Conservation (phyloP, 2,113 vertebrate species). For the Halcyon senegalensis region DNA sequence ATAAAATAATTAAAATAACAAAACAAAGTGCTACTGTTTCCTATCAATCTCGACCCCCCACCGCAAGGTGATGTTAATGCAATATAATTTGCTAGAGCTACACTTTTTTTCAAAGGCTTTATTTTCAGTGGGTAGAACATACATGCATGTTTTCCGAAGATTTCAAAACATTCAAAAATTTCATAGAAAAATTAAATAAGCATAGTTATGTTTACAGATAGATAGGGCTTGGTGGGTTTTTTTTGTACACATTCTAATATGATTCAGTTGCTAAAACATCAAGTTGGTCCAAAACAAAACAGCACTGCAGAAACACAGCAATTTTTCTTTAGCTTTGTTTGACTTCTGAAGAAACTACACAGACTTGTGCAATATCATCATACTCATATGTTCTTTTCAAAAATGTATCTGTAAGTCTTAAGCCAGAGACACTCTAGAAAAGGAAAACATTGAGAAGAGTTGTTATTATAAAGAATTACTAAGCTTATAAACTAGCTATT, state of each 20-base stretch:
- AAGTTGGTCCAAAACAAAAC: slow-evolving; percentile 69
- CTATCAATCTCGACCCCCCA: background rate
- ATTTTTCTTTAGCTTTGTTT: slow-evolving; percentile 77
- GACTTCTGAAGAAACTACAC: slow-evolving; percentile 89
- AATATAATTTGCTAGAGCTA: background rate
- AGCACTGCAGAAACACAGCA: background rate
- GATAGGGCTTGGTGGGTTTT: background rate
- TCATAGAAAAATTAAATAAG: slow-evolving; percentile 57
- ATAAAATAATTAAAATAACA: background rate
- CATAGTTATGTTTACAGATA: background rate
- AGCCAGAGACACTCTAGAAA: slow-evolving; percentile 91
- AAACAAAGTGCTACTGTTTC: background rate
- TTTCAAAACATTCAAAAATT: slow-evolving; percentile 39
- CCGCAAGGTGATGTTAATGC: background rate
- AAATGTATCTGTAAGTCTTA: slow-evolving; percentile 94
- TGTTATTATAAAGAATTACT: background rate
- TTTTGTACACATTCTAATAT: slow-evolving; percentile 12
- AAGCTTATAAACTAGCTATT: background rate
- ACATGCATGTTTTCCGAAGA: slow-evolving; percentile 25
- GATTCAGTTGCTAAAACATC: background rate
- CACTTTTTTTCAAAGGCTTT: background rate
- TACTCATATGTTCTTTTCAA: slow-evolving; percentile 98
- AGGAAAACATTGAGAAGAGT: slow-evolving; percentile 19
- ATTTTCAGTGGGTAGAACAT: slow-evolving; percentile 33
- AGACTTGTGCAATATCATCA: slow-evolving; percentile 97